phyloP scores from a whole-genome alignment of 2,113 vertebrate genomes.

The Perca flavescens region DNA sequence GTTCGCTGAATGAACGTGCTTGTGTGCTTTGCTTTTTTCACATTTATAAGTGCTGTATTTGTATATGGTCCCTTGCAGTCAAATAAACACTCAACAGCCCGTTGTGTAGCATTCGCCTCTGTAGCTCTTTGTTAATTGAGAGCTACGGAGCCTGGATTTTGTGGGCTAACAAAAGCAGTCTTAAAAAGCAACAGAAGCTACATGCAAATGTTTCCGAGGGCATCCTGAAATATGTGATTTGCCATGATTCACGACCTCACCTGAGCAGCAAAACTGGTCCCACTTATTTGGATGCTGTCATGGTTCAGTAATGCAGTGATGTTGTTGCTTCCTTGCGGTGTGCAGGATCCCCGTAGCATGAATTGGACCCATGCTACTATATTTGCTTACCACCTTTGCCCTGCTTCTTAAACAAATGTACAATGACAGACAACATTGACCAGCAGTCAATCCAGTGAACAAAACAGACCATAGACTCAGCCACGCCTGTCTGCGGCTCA shows the following conservation, averaged over 20 bases:
- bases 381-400: constrained; percentile 55
- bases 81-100: constrained; percentile 41
- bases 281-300: constrained; percentile 57
- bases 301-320: constrained; percentile 13
- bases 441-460: constrained; percentile 61
- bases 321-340: constrained; percentile 3
- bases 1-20: constrained; percentile 4
- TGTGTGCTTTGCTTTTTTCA: constrained; percentile 10
- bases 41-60: constrained; percentile 49
- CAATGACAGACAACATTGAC: constrained; percentile 23
- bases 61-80: constrained; percentile 43
- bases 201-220: constrained; percentile 31
- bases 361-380: not conserved
- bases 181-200: constrained; percentile 8
- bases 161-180: constrained; percentile 24
- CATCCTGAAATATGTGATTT: constrained; percentile 7
- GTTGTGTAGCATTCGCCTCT: not conserved
- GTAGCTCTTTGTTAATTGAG: constrained; percentile 16
- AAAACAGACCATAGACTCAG: constrained; percentile 23
- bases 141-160: constrained; percentile 9
- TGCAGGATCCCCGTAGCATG: not conserved
- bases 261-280: constrained; percentile 22
- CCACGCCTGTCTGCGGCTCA: not conserved
- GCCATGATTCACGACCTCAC: constrained; percentile 28
- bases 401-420: constrained; percentile 76